Evolutionary conservation across 2,797 vertebrate genomes (phyloP).

Genomic region (Danio albolineatus): DNA sequence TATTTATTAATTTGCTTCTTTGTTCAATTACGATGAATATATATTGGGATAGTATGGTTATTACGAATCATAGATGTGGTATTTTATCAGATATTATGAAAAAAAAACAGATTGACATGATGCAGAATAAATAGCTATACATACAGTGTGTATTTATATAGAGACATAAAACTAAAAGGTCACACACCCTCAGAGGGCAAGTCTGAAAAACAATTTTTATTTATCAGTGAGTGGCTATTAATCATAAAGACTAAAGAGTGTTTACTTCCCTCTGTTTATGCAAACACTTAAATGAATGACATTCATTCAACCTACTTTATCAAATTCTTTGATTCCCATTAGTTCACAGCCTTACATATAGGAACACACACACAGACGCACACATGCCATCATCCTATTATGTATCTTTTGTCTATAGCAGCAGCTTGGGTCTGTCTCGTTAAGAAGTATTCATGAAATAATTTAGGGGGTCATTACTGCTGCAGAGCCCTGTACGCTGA

Average conservation of each 20-base stretch:
- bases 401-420: constrained; percentile 1
- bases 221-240: constrained; percentile 24
- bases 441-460: constrained; percentile 19
- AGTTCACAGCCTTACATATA: constrained; percentile 20
- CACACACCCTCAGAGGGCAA: neutral
- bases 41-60: neutral
- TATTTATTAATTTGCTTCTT: too few species aligned
- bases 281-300: neutral
- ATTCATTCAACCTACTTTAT: neutral
- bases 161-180: neutral
- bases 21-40: too few species aligned
- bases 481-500: constrained; percentile 20
- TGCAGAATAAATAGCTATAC: neutral
- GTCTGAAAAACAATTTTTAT: neutral
- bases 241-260: constrained; percentile 23
- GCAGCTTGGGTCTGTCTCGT: constrained; percentile 8
- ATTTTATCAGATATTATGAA: neutral
- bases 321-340: neutral
- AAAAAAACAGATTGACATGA: neutral
- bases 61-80: neutral
- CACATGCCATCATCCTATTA: neutral
- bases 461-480: constrained; percentile 29
- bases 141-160: neutral
- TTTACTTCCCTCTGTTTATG: neutral
- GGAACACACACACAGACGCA: neutral